These are phyloP conservation scores for Sesamia nonagrioides DNA, from an alignment of 1,140 invertebrate genomes.

Conservation along the genomic window DNA sequence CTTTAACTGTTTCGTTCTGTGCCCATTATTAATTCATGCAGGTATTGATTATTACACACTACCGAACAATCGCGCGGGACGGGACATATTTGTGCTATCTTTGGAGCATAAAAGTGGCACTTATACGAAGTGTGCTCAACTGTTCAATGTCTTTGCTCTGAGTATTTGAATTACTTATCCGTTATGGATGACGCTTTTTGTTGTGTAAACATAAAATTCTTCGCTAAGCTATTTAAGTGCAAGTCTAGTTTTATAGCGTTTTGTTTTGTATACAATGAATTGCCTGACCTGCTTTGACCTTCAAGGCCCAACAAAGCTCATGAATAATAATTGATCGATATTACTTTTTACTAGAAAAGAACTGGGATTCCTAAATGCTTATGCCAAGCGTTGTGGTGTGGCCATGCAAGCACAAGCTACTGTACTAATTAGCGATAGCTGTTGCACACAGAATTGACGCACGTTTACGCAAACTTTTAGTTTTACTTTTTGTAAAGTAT, in stretches of 20 bases:
- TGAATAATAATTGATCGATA: too few species aligned
- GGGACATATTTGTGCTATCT: constrained; percentile 8
- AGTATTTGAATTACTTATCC: constrained; percentile 4
- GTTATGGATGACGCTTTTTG: not conserved
- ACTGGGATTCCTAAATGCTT: too few species aligned
- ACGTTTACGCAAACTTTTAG: not conserved
- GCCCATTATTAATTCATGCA: constrained; percentile 33
- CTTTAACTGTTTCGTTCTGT: constrained; percentile 15
- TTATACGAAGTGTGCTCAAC: not conserved
- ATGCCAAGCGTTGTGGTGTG: not conserved
- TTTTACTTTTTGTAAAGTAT: constrained; percentile 1
- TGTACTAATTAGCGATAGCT: not conserved
- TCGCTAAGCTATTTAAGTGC: not conserved
- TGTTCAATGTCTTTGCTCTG: constrained; percentile 1
- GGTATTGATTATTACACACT: constrained; percentile 29
- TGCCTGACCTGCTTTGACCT: too few species aligned
- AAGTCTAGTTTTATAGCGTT: not conserved
- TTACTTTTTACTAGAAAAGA: too few species aligned
- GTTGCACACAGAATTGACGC: not conserved
- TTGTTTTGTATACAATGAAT: not conserved
- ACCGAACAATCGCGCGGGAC: not conserved
- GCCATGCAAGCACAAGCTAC: not conserved
- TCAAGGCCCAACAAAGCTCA: too few species aligned
- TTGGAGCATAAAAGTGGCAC: constrained; percentile 16
- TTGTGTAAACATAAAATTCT: not conserved